Base-by-base conservation (phyloP, 1,140 invertebrate genomes). In the Propsilocerus akamusi region DNA sequence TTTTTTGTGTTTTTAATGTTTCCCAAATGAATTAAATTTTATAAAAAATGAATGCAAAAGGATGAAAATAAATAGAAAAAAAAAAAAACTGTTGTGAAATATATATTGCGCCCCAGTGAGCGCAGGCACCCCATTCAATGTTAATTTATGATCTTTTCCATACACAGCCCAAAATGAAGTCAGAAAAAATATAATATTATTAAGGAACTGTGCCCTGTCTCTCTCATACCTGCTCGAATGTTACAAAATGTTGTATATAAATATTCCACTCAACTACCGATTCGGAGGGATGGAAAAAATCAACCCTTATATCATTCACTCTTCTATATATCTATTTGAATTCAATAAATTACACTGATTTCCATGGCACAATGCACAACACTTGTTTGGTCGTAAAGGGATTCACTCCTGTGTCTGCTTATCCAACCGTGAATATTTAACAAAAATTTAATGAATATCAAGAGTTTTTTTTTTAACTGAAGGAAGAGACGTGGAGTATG, bases 321-420 rank as follows among this genome's bases (percentile, higher is more conserved):
- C n/a, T 11, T 30, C n/a, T 30, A 11, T 30, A 30, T 41, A 41
- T 41, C 34, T 41, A 20, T 41, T 41, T 41, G 34, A 14, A 41
- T 41, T 41, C 34, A 41, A 41, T 41, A 41, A 41, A 41, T 41
- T 41, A 41, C 14, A 41, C 34, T 41, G 34, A 41, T 41, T 41
- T 41, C 34, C 34, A 41, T 41, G 22, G 34, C 34, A 41, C 34
- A 30, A 30, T 12, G 14, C 28, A 30, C 11, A n/a, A 20, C 14
- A 41, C 14, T 17, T 17, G 34, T 20, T 22, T 4, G n/a, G 14
- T 41, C 22, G 34, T 30, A 3, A 30, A 30, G 11, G 28, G n/a
- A n/a, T n/a, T n/a, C n/a, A n/a, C n/a, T n/a, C n/a, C n/a, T n/a
- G n/a, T n/a, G n/a, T n/a, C n/a, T n/a, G n/a, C n/a, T n/a, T n/a